Evolutionary conservation across 1,140 invertebrate genomes (phyloP), one percentile per base, ranked within the genome.

Genomic region (Drosophila eugracilis): DNA sequence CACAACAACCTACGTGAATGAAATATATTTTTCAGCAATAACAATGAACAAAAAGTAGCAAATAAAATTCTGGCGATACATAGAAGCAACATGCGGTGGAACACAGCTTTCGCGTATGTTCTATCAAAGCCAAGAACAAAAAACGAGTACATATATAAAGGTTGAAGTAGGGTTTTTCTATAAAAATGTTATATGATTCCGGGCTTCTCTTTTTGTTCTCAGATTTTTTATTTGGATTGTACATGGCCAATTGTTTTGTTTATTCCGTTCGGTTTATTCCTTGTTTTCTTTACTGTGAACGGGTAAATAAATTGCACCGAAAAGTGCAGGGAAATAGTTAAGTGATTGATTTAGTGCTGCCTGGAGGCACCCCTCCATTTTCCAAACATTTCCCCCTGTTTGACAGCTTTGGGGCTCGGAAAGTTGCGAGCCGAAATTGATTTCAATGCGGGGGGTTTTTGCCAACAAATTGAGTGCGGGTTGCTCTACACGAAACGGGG

Each of bases 311-410:
- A 71, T 57, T 83, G 52, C 48, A 60, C 19, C 42, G 30, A 53
- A 52, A 39, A 73, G 53, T 60, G 67, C 42, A 71, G 37, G 39
- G 28, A 78, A 75, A 75, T 75, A 84, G 79, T 84, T 78, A 78
- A 75, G 63, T 78, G 79, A 84, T 84, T 83, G 79, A 83, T 83
- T 75, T 66, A 78, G 69, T 58, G 65, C 63, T 71, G 48, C 55
- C 52, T 45, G 54, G 72, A 12, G 50, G 39, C 24, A 26, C 30
- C 42, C 34, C 21, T 32, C 17, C 28, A 9, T 17, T 60, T 50
- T 41, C 28, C 36, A 37, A 19, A 14, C 17, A 54, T 36, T 32
- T 58, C 30, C 21, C 54, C 14, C 55, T 19, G 30, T 36, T 66
- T 55, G 39, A 50, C 45, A 71, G 70, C 70, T 65, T 15, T 34